Percentiles rank a stretch among this genome's conserved stretches.
These are phyloP conservation scores for Protobothrops mucrosquamatus DNA, from an alignment of 2,113 vertebrate genomes.

Conservation along the genomic window DNA sequence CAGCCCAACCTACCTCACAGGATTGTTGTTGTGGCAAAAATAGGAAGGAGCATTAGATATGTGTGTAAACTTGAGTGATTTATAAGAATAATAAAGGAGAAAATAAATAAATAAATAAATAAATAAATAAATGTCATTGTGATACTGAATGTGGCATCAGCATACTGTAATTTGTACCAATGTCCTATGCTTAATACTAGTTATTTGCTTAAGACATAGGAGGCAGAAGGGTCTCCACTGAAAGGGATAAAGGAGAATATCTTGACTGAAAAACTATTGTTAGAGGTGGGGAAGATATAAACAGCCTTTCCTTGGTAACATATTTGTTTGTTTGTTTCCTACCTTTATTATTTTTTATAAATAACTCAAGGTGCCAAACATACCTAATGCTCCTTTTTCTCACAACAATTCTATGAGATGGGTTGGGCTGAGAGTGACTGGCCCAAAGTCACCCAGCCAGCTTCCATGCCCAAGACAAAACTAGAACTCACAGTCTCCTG, in stretches of 20 bases:
- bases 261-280: not conserved
- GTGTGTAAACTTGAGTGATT: not conserved
- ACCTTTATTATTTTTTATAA: no score
- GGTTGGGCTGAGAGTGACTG: no score
- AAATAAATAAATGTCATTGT: not conserved
- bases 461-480: not conserved
- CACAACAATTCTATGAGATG: no score
- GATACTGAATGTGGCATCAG: not conserved
- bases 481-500: not conserved
- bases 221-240: not conserved
- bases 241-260: not conserved
- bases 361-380: no score
- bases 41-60: not conserved
- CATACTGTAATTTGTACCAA: not conserved
- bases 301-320: not conserved
- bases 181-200: not conserved
- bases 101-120: fast-evolving
- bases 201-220: not conserved
- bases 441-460: no score
- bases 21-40: not conserved
- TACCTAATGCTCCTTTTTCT: no score
- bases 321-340: no score
- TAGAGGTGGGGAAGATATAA: not conserved
- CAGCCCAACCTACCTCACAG: not conserved
- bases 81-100: not conserved